Evolutionary conservation across 2,113 vertebrate species (phyloP), one percentile per base, ranked within the genome.

Genomic region (Tachysurus fulvidraco): DNA sequence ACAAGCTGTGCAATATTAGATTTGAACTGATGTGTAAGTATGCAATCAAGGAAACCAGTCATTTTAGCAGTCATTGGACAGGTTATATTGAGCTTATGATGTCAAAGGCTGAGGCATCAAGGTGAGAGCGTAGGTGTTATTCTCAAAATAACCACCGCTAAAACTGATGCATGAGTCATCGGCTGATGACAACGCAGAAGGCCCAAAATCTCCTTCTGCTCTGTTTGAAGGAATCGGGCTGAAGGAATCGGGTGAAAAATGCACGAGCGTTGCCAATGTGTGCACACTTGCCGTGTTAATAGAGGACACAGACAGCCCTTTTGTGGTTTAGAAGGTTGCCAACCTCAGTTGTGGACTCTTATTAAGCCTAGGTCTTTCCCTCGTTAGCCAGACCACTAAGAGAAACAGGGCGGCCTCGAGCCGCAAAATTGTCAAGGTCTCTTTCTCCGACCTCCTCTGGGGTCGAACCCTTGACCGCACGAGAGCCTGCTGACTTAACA

Each of bases 121-220:
- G 60, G 25, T 21, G 21, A 83, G 74, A 82, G 79, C 78, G 86
- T 80, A 78, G 82, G 28, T 83, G 87, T 82, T 85, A 88, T 89
- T 85, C 87, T 84, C 50, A 77, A 87, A 79, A 44, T 28, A 71
- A 67, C 28, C 13, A 65, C 19, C 21, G 83, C 87, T 84, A 78
- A 88, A 90, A 91, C 36, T 83, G 83, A 21, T 28, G 16, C 25
- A 86, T 90, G 92, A 91, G 83, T 92, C 89, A 91, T 28, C 59
- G 44, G 52, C 62, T 79, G 82, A 89, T 86, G 85, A 86, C 82
- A 85, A 78, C 54, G 28, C 73, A 30, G 76, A 62, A 60, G 59
- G 74, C 46, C 54, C 65, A 62, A 67, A 84, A 41, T 62, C 3
- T 71, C 30, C n/a, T 59, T 59, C 13, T 80, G 78, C 41, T 11